These are phyloP conservation scores for Macroramphosus scolopax DNA, from an alignment of 2,797 vertebrate genomes.

Conservation along the genomic window DNA sequence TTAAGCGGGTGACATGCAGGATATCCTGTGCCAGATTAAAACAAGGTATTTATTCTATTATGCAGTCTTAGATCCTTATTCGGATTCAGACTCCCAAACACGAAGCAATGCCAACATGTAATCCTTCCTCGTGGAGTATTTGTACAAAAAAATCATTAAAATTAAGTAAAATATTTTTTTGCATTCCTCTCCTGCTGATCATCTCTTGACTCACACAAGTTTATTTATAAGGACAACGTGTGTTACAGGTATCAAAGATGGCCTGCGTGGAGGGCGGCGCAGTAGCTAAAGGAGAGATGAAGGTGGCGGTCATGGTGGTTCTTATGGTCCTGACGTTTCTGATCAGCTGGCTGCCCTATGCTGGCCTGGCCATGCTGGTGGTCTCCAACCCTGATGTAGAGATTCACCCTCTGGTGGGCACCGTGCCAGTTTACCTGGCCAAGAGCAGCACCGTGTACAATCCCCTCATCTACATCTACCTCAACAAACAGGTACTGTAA, in stretches of 20 bases:
- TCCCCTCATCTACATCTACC: conserved; percentile 77
- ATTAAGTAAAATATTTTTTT: too few species aligned
- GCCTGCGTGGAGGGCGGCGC: conserved; percentile 63
- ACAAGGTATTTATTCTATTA: too few species aligned
- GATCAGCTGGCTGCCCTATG: conserved; percentile 73
- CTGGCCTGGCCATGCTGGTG: conserved; percentile 65
- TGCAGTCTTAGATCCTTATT: too few species aligned
- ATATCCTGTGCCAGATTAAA: too few species aligned
- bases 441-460: conserved; percentile 79
- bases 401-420: conserved; percentile 62
- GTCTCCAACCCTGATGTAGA: conserved; percentile 60
- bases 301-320: conserved; percentile 67
- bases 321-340: conserved; percentile 74
- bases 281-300: conserved; percentile 64
- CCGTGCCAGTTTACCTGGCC: conserved; percentile 74
- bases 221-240: too few species aligned
- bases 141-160: too few species aligned
- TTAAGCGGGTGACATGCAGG: too few species aligned
- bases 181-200: too few species aligned
- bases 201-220: too few species aligned
- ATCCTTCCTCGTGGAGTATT: too few species aligned
- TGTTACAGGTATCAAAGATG: conserved; percentile 64
- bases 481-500: conserved; percentile 73
- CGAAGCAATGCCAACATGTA: too few species aligned
- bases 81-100: too few species aligned